Evolutionary conservation across 1,140 invertebrate genomes (phyloP), one percentile per base, ranked within the genome.

Genomic region (Plectrocnemia conspersa): DNA sequence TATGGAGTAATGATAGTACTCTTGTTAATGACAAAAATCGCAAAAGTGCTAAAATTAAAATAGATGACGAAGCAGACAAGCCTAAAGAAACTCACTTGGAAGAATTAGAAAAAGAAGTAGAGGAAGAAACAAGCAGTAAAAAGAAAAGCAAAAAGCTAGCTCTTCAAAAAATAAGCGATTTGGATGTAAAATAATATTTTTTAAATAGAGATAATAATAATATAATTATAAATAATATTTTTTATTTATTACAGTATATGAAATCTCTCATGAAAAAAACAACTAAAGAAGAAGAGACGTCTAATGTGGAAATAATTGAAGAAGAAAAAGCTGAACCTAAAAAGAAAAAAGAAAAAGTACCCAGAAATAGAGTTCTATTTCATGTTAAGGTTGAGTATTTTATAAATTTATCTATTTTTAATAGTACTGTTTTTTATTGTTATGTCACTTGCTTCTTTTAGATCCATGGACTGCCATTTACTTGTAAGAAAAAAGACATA

Each of bases 401-500:
- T 29, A 7, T 29, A 29, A n/a, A n/a, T n/a, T n/a, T n/a, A n/a
- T n/a, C n/a, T n/a, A n/a, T n/a, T n/a, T n/a, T n/a, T n/a, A n/a
- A n/a, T n/a, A n/a, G n/a, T n/a, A n/a, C n/a, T n/a, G n/a, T n/a
- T n/a, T n/a, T n/a, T n/a, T n/a, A n/a, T n/a, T n/a, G n/a, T n/a
- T n/a, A n/a, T n/a, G n/a, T n/a, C n/a, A 19, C 10, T 27, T 18
- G 27, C 7, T 27, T 27, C 59, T 66, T 73, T 47, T 60, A 77
- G 76, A 63, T 86, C 29, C 77, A 72, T 63, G 84, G 86, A 36
- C 67, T 93, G 29, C 82, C 82, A 16, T 83, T 78, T 54, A 82
- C 79, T 66, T 82, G 80, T 45, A 85, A 82, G 63, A 90, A 93
- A 68, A 87, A 84, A 71, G 79, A 88, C 61, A 74, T 94, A 1